phyloP scores from a whole-genome alignment of 2,888 invertebrate genomes.

The Schizaphis graminum region DNA sequence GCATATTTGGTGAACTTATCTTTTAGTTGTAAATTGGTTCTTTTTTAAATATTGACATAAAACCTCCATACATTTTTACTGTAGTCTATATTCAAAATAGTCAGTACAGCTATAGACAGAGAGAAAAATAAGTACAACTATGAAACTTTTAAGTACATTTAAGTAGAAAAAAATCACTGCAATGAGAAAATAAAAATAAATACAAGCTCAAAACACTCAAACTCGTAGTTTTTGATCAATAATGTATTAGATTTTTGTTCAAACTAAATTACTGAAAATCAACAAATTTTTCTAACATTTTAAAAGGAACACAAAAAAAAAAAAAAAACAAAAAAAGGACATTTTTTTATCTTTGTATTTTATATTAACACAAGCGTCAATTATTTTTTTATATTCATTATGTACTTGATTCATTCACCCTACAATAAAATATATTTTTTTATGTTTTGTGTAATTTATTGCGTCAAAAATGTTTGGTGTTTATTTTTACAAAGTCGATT shows the following conservation, averaged over 20 bases:
- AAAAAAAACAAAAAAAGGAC: no score
- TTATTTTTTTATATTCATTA: no score
- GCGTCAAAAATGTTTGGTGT: no score
- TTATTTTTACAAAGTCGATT: no score
- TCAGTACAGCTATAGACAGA: background rate
- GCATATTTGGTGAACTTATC: background rate
- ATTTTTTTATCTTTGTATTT: no score
- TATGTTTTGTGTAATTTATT: no score
- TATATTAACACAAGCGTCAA: no score
- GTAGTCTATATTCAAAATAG: background rate
- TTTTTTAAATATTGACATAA: background rate
- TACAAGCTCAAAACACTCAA: background rate
- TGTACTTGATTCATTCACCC: no score
- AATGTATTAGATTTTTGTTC: background rate
- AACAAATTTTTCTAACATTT: background rate
- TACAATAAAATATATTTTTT: no score
- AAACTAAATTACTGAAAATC: background rate
- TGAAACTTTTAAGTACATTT: background rate
- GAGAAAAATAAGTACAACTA: background rate
- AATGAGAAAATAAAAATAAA: background rate
- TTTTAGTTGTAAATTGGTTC: background rate
- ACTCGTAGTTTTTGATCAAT: background rate
- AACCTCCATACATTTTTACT: background rate
- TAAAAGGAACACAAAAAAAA: no score
- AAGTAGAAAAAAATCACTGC: background rate